Evolutionary conservation across 2,797 vertebrate genomes (phyloP), one percentile per base, ranked within the genome.

Genomic region (Amazona finschi): DNA sequence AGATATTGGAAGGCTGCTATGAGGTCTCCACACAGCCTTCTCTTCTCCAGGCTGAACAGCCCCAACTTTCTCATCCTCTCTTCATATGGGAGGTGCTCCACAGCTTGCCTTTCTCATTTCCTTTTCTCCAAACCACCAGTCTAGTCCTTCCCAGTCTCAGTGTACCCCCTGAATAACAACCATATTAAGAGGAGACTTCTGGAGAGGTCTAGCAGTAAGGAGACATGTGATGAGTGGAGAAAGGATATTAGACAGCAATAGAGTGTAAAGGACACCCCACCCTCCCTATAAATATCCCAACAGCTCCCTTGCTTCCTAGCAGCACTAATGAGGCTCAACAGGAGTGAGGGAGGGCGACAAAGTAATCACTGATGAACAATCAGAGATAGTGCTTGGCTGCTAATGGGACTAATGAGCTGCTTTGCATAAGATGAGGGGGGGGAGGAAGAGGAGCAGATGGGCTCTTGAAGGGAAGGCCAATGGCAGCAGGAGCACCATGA

Each of bases 361-460:
- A 96, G 81, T 86, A 93, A 95, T 93, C 75, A 57, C 88, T 90
- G 80, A 95, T 85, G 96, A 97, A 97, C 95, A 95, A 97, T 96
- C 97, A 94, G 90, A 76, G 52, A 67, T 90, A 79, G 53, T 82
- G 85, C 76, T 96, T 39, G 3, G 85, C 64, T 93, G 72, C 62
- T 96, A 96, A 97, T 95, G 62, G 82, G 89, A 86, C 84, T 96
- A 95, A 95, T 82, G 85, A 94, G 24, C 70, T 94, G 21, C 90
- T 95, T 73, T 70, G 93, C 96, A 87, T 95, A 93, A 95, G 9
- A 41, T 70, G 65, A 77, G 85, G 61, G 41, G 73, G 64, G 66
- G 73, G 82, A 91, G 25, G 39, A 91, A 87, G 22, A 79, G 22
- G 70, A 90, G 73, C 80, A 71, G 77, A 69, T 90, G 72, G 84